Base-by-base conservation (phyloP, 2,113 vertebrate species). In the Callopanchax toddi region DNA sequence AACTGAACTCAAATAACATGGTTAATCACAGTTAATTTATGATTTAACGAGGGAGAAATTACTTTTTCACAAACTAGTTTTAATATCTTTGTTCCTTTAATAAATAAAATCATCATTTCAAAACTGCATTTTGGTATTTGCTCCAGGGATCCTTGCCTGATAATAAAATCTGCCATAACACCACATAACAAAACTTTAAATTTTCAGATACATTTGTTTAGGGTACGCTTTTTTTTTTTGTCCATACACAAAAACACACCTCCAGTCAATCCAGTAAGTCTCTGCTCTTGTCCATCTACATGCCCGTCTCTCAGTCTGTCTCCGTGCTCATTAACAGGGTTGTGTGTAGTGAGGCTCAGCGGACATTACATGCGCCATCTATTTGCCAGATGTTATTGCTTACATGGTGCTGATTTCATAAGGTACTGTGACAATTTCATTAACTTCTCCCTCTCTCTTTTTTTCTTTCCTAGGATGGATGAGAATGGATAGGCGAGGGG, bases 331-430 rank as follows among this genome's bases (percentile, higher is more conserved):
- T 85, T 74, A 75, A 2, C 42, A 79, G 82, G 86, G 65, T 45
- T 53, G 76, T 86, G 79, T 73, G 71, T 64, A 37, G 59, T 45
- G 79, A 80, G 83, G 91, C 93, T 91, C 79, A 55, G 79, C 84
- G 9, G 65, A 87, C 84, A 87, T 94, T 93, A 93, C 86, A 88
- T 70, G 92, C 90, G 23, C 60, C 74, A 87, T 72, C 86, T 86
- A 74, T 87, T 92, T 74, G 84, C 91, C 94, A 92, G 92, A 93
- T 91, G 92, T 89, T 92, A 78, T 86, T 90, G 74, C 91, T 92
- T 87, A 89, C 81, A 42, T 63, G 60, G 78, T 78, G 79, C 81
- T 59, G 85, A 87, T 91, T 93, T 93, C 90, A 86, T 87, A 91
- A 94, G 89, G 89, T 79, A 62, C 76, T 68, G 85, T 90, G 90